A percentile compares a stretch with the other conserved stretches of the same genome.
Conservation (phyloP, 2,888 invertebrate genomes). For the Andrena chrysosceles region DNA sequence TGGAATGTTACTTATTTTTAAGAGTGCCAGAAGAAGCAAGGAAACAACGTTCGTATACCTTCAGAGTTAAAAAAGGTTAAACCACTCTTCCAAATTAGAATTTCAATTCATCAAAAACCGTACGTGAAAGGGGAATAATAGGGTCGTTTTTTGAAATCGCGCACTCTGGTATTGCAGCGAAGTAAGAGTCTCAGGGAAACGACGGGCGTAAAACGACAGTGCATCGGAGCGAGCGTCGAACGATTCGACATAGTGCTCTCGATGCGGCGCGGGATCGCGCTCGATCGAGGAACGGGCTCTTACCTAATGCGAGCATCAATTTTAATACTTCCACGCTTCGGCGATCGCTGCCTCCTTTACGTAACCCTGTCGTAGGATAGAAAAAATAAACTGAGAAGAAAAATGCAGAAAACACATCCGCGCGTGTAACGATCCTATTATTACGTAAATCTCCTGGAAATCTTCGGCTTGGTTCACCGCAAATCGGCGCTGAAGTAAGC, state of each 20-base stretch:
- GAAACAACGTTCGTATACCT: too few relatives aligned
- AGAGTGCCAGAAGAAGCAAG: too few relatives aligned
- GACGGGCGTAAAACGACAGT: neutral
- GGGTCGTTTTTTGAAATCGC: neutral
- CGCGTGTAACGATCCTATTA: conserved; percentile 60
- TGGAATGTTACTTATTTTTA: too few relatives aligned
- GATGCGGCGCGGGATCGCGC: conserved; percentile 18
- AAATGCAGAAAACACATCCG: conserved; percentile 41
- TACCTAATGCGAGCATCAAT: conserved; percentile 66
- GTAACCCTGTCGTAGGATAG: conserved; percentile 45
- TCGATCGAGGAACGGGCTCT: conserved; percentile 51
- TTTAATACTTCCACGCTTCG: conserved; percentile 66
- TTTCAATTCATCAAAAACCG: neutral
- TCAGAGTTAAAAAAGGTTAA: too few relatives aligned
- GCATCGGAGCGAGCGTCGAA: neutral
- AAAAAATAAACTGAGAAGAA: conserved; percentile 7
- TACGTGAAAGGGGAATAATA: conserved; percentile 2
- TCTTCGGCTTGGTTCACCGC: conserved; percentile 41
- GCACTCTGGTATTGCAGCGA: neutral
- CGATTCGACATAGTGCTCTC: neutral
- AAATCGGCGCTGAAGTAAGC: conserved; percentile 56
- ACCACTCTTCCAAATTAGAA: neutral
- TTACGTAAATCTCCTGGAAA: conserved; percentile 66
- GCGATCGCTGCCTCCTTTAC: conserved; percentile 55
- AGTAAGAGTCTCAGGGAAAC: conserved; percentile 12